These are phyloP conservation scores for Gandaritis pyraliata DNA, from an alignment of 2,888 invertebrate species.

Conservation along the genomic window DNA sequence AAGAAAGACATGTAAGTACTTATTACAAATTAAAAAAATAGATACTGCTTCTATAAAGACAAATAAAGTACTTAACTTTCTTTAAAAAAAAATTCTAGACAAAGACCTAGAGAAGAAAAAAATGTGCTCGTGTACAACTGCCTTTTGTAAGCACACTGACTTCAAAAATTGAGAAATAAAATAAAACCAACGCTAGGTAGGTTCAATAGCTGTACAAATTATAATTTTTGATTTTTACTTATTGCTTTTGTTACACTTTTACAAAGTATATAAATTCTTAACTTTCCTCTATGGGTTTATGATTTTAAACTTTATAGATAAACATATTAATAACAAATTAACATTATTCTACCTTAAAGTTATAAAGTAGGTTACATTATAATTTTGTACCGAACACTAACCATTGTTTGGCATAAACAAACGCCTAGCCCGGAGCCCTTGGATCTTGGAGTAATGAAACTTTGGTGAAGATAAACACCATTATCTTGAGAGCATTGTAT, in stretches of 20 bases:
- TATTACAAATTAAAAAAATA: too few relatives aligned
- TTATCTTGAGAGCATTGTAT: background rate
- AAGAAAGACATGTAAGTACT: too few relatives aligned
- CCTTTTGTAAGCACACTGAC: background rate
- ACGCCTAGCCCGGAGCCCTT: constrained; percentile 22
- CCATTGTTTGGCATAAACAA: constrained; percentile 29
- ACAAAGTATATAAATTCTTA: background rate
- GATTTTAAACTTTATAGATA: constrained; percentile 10
- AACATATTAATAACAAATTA: constrained; percentile 21
- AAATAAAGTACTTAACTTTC: too few relatives aligned
- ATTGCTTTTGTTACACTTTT: too few relatives aligned
- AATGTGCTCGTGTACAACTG: background rate
- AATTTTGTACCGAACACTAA: constrained; percentile 5
- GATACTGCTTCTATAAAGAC: background rate
- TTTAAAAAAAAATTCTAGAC: too few relatives aligned
- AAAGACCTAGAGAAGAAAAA: background rate
- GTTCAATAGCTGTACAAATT: too few relatives aligned
- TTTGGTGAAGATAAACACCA: background rate
- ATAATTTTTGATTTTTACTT: too few relatives aligned
- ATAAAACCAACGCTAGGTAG: too few relatives aligned
- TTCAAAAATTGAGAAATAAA: too few relatives aligned
- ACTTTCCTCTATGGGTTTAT: too few relatives aligned
- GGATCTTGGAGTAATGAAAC: constrained; percentile 14
- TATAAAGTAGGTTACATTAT: constrained; percentile 12
- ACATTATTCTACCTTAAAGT: constrained; percentile 14